A percentile compares a stretch with the other conserved stretches of the same genome.
Conservation (phyloP, 2,113 vertebrate genomes). For the Pelecanus crispus region DNA sequence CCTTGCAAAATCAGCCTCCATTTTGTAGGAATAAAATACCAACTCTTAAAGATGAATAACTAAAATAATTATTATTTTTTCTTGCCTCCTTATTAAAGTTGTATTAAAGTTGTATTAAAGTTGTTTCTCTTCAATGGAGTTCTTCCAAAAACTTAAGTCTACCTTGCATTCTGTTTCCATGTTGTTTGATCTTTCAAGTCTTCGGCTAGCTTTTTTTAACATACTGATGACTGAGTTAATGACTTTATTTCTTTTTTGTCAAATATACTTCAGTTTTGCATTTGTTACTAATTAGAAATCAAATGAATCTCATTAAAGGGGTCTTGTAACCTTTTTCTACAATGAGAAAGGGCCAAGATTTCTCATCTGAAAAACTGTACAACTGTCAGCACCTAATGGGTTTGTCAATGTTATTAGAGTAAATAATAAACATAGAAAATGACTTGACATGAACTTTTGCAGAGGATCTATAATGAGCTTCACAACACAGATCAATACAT, state of each 20-base stretch:
- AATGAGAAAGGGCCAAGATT: constrained; percentile 12
- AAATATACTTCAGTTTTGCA: constrained; percentile 45
- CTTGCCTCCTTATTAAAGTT: neutral
- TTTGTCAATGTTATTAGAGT: constrained; percentile 36
- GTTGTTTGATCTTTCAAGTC: neutral
- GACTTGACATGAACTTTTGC: constrained; percentile 42
- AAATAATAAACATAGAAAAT: constrained; percentile 66
- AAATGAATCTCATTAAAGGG: constrained; percentile 48
- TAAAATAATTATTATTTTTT: neutral
- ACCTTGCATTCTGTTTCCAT: neutral
- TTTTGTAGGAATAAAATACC: neutral
- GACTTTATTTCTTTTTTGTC: constrained; percentile 55
- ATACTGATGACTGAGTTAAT: neutral
- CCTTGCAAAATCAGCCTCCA: neutral
- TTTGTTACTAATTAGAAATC: constrained; percentile 58
- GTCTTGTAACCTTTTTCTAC: constrained; percentile 9
- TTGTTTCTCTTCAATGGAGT: neutral
- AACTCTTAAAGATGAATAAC: neutral
- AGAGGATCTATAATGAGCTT: neutral
- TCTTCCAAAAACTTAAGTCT: neutral
- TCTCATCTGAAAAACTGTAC: constrained; percentile 19
- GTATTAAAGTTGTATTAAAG: neutral
- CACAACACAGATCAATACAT: constrained; percentile 37
- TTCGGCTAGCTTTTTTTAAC: neutral
- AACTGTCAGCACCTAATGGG: constrained; percentile 30